Conservation (phyloP, 2,113 vertebrate genomes). For the Podilymbus podiceps region DNA sequence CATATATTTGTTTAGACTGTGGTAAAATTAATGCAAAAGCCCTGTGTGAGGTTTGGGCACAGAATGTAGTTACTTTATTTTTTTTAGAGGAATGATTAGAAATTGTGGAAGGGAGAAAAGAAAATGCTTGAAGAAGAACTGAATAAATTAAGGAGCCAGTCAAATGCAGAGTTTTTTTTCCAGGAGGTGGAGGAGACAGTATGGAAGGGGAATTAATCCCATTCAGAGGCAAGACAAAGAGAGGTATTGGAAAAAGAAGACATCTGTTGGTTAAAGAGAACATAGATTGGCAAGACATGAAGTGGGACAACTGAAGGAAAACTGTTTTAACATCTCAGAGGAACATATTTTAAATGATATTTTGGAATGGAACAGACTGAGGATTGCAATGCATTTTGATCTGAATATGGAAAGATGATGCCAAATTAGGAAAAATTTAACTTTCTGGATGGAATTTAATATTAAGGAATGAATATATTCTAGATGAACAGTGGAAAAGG, state of each 20-base stretch:
- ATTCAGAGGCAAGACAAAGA: conserved; percentile 5
- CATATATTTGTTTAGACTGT: background rate
- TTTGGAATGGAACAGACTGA: background rate
- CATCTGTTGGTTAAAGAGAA: conserved; percentile 1
- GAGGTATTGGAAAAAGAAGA: background rate
- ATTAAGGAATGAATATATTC: background rate
- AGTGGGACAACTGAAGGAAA: conserved; percentile 9
- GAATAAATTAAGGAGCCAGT: background rate
- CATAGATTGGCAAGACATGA: conserved; percentile 40
- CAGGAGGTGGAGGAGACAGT: background rate
- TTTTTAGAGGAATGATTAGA: background rate
- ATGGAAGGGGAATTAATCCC: background rate
- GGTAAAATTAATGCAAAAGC: background rate
- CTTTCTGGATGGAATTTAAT: background rate
- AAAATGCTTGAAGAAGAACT: background rate
- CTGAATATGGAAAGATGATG: background rate
- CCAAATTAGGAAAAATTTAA: conserved; percentile 1
- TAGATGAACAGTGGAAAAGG: background rate
- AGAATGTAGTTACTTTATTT: background rate
- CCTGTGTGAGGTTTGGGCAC: background rate
- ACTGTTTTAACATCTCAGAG: background rate
- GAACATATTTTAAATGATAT: conserved; percentile 1
- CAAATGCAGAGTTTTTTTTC: background rate
- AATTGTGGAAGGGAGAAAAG: background rate
- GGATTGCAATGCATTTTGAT: conserved; percentile 10